phyloP scores from a whole-genome alignment of 2,888 invertebrate genomes.

The Mayetiola destructor region DNA sequence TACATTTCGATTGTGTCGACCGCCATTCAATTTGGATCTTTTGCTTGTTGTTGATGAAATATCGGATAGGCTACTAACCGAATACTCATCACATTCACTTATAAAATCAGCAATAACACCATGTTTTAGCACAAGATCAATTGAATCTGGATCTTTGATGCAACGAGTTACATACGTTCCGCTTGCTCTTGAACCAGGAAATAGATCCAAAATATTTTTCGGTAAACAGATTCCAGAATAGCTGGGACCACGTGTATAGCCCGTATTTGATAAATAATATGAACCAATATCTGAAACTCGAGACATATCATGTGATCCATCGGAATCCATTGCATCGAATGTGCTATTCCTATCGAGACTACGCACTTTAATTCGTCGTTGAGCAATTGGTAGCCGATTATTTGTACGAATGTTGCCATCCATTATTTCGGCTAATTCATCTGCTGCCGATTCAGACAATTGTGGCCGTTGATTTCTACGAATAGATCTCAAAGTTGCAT shows the following conservation, averaged over 20 bases:
- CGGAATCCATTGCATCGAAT: conserved; percentile 20
- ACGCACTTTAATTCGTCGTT: conserved; percentile 30
- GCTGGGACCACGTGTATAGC: conserved; percentile 32
- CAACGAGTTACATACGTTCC: conserved; percentile 34
- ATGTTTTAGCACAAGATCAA: conserved; percentile 26
- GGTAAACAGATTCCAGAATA: conserved; percentile 34
- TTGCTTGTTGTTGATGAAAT: conserved; percentile 32
- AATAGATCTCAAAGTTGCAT: conserved; percentile 54
- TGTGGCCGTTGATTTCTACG: conserved; percentile 52
- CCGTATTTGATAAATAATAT: conserved; percentile 16
- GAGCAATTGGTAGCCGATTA: conserved; percentile 28
- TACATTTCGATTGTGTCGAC: conserved; percentile 29
- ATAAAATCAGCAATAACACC: conserved; percentile 31
- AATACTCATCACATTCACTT: conserved; percentile 32
- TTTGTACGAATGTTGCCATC: conserved; percentile 19
- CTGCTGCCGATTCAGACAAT: conserved; percentile 47
- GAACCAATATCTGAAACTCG: conserved; percentile 22
- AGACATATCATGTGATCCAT: conserved; percentile 27
- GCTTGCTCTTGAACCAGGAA: conserved; percentile 29
- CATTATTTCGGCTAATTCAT: conserved; percentile 40
- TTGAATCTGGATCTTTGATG: conserved; percentile 31
- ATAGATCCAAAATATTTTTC: conserved; percentile 32
- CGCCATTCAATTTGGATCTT: conserved; percentile 28
- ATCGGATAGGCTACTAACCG: conserved; percentile 35
- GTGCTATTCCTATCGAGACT: conserved; percentile 31